Conservation (phyloP, 2,888 invertebrate genomes). For the Lasioglossum leucozonium region DNA sequence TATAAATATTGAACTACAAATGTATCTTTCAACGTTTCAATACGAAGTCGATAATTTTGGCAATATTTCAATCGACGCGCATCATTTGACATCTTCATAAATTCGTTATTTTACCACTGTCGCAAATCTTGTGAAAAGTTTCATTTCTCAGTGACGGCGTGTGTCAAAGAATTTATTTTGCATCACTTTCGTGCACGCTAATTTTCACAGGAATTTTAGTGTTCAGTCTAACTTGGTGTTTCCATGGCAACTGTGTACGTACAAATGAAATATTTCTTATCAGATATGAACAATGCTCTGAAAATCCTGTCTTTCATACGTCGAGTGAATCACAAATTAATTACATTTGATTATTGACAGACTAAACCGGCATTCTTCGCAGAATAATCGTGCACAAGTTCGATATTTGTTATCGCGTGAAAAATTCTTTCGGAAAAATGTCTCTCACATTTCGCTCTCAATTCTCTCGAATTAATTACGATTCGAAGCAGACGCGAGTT, state of each 20-base stretch:
- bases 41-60: conserved; percentile 9
- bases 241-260: not conserved
- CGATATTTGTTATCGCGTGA: not conserved
- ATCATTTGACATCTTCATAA: not conserved
- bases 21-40: not conserved
- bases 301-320: not conserved
- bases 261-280: not conserved
- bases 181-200: not conserved
- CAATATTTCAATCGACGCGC: not conserved
- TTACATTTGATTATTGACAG: not conserved
- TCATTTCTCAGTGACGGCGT: not conserved
- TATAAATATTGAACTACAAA: not conserved
- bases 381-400: too few relatives aligned
- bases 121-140: not conserved
- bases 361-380: not conserved
- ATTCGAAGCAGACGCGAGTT: not conserved
- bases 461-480: not conserved
- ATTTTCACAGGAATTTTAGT: not conserved
- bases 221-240: not conserved
- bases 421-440: not conserved
- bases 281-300: not conserved
- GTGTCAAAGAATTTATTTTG: not conserved
- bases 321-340: not conserved
- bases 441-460: not conserved
- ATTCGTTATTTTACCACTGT: not conserved